These are phyloP conservation scores for Geodia barretti DNA, from an alignment of 37 sponge, comb jelly and placozoan genomes.

Conservation along the genomic window DNA sequence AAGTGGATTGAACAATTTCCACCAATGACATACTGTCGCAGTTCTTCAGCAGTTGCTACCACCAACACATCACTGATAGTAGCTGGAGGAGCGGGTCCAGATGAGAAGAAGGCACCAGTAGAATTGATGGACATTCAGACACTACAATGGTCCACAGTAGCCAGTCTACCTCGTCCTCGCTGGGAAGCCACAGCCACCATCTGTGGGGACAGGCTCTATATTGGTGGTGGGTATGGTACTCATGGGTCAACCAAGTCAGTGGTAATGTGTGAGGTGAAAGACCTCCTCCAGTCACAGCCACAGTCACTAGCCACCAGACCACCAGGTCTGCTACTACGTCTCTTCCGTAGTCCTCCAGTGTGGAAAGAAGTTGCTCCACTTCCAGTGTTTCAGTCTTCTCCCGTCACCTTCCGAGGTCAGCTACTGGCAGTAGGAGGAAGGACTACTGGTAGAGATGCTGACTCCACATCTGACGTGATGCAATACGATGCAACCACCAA, in stretches of 20 bases:
- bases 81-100: not conserved
- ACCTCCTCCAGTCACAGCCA: slow-evolving; percentile 12
- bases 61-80: not conserved
- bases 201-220: not conserved
- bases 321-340: too few relatives aligned
- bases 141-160: slow-evolving; percentile 9
- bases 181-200: not conserved
- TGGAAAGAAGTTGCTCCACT: not conserved
- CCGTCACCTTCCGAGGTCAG: not conserved
- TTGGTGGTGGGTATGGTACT: too few relatives aligned
- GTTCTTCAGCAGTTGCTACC: not conserved
- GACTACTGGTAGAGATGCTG: not conserved
- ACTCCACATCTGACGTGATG: not conserved
- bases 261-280: not conserved
- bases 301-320: too few relatives aligned
- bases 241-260: not conserved
- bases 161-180: slow-evolving; percentile 2
- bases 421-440: slow-evolving; percentile 14
- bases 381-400: not conserved
- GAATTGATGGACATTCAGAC: slow-evolving; percentile 6
- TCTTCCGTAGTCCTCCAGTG: not conserved
- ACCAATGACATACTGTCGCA: slow-evolving; percentile 1
- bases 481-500: not conserved
- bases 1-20: not conserved
- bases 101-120: not conserved